Conservation (phyloP, 2,113 vertebrate species). For the Romanogobio albipinnatus region DNA sequence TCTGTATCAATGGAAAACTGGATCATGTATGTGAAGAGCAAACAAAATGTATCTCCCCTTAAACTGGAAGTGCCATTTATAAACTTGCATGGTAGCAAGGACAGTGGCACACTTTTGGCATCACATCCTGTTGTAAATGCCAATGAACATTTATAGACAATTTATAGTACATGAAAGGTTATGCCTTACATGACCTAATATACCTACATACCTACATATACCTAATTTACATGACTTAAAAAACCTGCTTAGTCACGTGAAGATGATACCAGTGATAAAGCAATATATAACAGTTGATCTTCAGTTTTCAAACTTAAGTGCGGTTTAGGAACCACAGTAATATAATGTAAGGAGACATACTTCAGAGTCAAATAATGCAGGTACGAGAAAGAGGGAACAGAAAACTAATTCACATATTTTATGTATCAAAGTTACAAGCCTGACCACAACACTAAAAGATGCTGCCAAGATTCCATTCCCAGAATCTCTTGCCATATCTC, state of each 20-base stretch:
- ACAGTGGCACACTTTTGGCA: not conserved
- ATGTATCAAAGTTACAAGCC: slow-evolving; percentile 54
- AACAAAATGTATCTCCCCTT: slow-evolving; percentile 12
- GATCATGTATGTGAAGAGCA: slow-evolving; percentile 56
- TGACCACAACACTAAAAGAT: slow-evolving; percentile 55
- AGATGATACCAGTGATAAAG: not conserved
- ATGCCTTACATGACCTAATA: too few relatives aligned
- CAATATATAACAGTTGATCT: not conserved
- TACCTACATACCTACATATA: too few relatives aligned
- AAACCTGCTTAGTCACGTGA: not conserved
- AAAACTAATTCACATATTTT: slow-evolving; percentile 52
- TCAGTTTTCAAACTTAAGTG: not conserved
- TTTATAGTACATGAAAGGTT: not conserved
- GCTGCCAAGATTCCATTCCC: slow-evolving; percentile 64
- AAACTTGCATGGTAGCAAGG: slow-evolving; percentile 4
- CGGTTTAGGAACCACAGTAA: not conserved
- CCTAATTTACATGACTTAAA: not conserved
- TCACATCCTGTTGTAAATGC: not conserved
- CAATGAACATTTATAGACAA: slow-evolving; percentile 13
- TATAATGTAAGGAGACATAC: not conserved
- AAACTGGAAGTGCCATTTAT: slow-evolving; percentile 25
- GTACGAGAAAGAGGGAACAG: slow-evolving; percentile 40
- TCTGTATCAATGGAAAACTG: slow-evolving; percentile 42
- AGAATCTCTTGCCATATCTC: slow-evolving; percentile 63
- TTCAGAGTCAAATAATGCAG: not conserved